Base-by-base conservation (phyloP, 1,140 invertebrate genomes). In the Drosophila chauvacae region DNA sequence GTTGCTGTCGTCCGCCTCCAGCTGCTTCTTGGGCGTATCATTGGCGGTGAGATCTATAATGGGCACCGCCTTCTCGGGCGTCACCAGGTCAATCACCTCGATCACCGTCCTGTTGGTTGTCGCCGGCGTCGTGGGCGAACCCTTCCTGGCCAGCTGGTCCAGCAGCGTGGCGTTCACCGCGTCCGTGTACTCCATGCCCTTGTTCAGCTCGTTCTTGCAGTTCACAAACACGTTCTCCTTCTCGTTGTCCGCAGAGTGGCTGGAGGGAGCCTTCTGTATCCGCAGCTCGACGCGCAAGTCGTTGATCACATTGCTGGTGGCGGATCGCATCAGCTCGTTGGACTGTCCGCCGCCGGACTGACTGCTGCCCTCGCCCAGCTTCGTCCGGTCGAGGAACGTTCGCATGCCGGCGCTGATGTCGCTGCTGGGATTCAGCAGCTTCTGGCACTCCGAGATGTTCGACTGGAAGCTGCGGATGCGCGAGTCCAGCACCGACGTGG, bases 371-470 rank as follows among this genome's bases (percentile, higher is more conserved):
- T 66, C 90, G 7, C 85, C 86, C 42, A 92, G 30, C 45, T 91
- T 92, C 20, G 90, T 92, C 23, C 85, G 78, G 50, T 92, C 91
- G 13, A 96, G 91, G 81, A 96, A 96, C 3, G 95, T 95, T 80
- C 96, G 95, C 96, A 96, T 96, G 20, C 95, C 95, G 3, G 96
- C 94, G 90, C 95, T 96, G 9, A 96, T 95, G 69, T 96, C 95
- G 0, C 95, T 94, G 0, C 97, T 96, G 0, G 97, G 96, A 92
- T 97, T 96, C 39, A 98, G 88, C 64, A 97, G 92, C 84, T 98
- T 98, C 86, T 98, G 97, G 78, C 97, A 96, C 88, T 98, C 97
- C 2, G 97, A 97, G 65, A 98, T 98, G 61, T 96, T 96, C 30
- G 96, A 96, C 41, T 97, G 95, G 72, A 98, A 95, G 50, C 95